Conservation (phyloP, 2,888 invertebrate species). For the Aspidiotus destructor region DNA sequence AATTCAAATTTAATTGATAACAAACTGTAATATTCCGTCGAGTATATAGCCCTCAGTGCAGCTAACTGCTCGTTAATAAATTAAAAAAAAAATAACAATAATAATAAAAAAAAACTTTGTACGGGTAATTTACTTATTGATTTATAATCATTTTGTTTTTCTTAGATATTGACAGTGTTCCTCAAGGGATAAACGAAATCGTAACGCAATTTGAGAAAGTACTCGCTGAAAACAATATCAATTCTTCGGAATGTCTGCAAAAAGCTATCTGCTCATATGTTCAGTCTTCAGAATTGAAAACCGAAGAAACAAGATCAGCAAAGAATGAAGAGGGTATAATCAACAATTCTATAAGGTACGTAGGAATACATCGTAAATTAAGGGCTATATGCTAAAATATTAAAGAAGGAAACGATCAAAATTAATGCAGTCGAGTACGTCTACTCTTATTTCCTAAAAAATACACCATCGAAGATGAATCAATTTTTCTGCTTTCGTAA, state of each 20-base stretch:
- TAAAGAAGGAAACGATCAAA: not conserved
- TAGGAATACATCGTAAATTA: not conserved
- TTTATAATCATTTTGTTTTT: conserved; percentile 11
- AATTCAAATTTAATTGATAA: conserved; percentile 3
- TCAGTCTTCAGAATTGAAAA: conserved; percentile 38
- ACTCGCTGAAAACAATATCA: conserved; percentile 50
- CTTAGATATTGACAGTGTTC: conserved; percentile 16
- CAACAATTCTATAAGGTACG: conserved; percentile 22
- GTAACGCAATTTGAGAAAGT: conserved; percentile 48
- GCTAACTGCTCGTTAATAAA: no score
- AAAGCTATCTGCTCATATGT: conserved; percentile 49
- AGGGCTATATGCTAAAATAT: not conserved
- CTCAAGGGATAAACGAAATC: conserved; percentile 36
- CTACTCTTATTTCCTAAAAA: no score
- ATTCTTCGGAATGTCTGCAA: conserved; percentile 54
- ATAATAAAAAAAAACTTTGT: no score
- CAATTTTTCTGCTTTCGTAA: no score
- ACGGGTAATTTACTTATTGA: no score
- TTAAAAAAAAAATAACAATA: no score
- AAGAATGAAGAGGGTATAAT: conserved; percentile 12
- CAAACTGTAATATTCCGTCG: no score
- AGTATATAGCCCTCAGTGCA: no score
- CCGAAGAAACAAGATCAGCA: conserved; percentile 10
- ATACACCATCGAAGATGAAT: no score
- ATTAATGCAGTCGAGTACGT: no score